Conservation (phyloP, 1,140 invertebrate genomes). For the Drosophila santomea region DNA sequence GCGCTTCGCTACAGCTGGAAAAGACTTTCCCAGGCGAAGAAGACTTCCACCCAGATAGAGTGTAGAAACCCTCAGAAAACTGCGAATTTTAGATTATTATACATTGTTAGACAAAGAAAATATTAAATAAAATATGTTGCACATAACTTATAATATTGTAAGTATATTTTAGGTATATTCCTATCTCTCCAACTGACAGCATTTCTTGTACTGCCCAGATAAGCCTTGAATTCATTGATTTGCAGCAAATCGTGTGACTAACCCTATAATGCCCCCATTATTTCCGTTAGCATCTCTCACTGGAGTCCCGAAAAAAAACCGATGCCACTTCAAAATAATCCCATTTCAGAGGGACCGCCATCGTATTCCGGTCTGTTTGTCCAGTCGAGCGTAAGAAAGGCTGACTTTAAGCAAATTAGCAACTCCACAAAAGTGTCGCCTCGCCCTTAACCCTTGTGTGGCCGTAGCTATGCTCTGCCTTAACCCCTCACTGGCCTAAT, state of each 20-base stretch:
- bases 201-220: not conserved
- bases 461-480: not conserved
- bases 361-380: slow-evolving; percentile 14
- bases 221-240: slow-evolving; percentile 2
- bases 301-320: slow-evolving; percentile 10
- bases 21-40: slow-evolving; percentile 26
- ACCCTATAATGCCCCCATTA: slow-evolving; percentile 41
- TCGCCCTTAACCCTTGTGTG: slow-evolving; percentile 6
- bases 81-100: too few relatives aligned
- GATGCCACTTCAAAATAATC: slow-evolving; percentile 37
- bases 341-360: slow-evolving; percentile 14
- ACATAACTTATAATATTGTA: too few relatives aligned
- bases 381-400: slow-evolving; percentile 39
- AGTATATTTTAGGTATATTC: too few relatives aligned
- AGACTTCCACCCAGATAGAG: not conserved
- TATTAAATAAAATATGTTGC: too few relatives aligned
- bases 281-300: slow-evolving; percentile 31
- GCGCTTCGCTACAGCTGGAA: slow-evolving; percentile 35
- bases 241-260: slow-evolving; percentile 32
- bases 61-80: too few relatives aligned
- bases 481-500: slow-evolving; percentile 69
- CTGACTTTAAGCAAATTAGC: slow-evolving; percentile 75
- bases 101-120: too few relatives aligned
- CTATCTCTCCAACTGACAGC: too few relatives aligned
- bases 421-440: slow-evolving; percentile 71